Percentiles rank a stretch among this genome's conserved stretches.
Conservation (phyloP, 1,140 invertebrate species). For the Diorhabda elongata region DNA sequence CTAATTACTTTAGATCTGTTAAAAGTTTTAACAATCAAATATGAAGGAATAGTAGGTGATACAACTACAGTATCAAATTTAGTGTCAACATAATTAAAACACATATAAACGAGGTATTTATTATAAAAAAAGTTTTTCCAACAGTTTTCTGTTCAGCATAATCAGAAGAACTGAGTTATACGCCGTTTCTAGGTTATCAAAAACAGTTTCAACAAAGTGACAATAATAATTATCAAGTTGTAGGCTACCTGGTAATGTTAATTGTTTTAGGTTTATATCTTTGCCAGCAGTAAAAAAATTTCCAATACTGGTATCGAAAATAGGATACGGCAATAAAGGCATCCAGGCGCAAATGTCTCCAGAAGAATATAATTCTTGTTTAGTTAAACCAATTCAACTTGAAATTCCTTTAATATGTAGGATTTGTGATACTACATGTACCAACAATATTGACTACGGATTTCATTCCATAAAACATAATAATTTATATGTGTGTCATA, state of each 20-base stretch:
- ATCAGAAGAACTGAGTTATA: not conserved
- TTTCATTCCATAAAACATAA: slow-evolving; percentile 44
- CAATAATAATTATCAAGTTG: too few species aligned
- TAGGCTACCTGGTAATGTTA: not conserved
- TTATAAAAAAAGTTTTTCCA: too few species aligned
- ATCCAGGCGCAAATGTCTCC: not conserved
- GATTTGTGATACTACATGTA: slow-evolving; percentile 36
- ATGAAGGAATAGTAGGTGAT: too few species aligned
- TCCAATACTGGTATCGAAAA: not conserved
- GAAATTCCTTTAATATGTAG: slow-evolving; percentile 37
- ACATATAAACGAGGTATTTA: too few species aligned
- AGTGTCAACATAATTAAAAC: too few species aligned
- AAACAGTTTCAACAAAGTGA: not conserved
- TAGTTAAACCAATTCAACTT: slow-evolving; percentile 48
- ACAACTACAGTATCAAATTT: too few species aligned
- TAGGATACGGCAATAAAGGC: not conserved
- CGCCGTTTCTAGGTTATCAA: not conserved
- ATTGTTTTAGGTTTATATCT: not conserved
- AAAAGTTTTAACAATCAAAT: too few species aligned
- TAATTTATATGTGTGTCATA: slow-evolving; percentile 43
- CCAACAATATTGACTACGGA: slow-evolving; percentile 35
- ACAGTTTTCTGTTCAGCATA: too few species aligned
- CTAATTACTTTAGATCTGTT: too few species aligned
- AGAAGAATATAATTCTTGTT: not conserved
- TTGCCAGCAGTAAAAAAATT: not conserved